phyloP scores from a whole-genome alignment of 2,888 invertebrate species.

The Conchocele bisecta region DNA sequence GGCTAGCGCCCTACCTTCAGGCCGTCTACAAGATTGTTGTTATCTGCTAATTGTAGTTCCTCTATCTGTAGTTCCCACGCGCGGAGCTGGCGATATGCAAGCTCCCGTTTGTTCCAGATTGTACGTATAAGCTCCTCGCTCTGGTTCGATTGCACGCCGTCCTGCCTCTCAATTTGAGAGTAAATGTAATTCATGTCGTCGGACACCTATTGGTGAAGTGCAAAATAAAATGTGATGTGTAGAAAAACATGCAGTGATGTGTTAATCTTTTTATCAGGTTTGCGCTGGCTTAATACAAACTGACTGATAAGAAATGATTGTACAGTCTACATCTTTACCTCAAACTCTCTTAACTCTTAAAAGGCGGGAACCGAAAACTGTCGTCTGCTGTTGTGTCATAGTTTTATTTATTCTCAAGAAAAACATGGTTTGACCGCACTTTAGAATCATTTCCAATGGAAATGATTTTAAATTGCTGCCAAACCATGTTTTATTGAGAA shows the following conservation, averaged over 20 bases:
- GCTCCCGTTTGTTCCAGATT: conserved; percentile 73
- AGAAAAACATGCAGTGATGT: background rate
- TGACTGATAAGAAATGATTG: background rate
- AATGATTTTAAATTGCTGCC: too few relatives aligned
- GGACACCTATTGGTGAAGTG: conserved; percentile 37
- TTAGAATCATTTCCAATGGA: too few relatives aligned
- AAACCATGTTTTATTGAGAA: too few relatives aligned
- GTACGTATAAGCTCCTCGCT: conserved; percentile 70
- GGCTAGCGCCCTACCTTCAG: conserved; percentile 64
- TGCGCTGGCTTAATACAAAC: background rate
- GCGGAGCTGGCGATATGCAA: conserved; percentile 64
- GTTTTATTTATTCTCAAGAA: too few relatives aligned
- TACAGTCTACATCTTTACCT: too few relatives aligned
- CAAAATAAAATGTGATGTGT: too few relatives aligned
- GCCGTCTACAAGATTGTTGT: conserved; percentile 66
- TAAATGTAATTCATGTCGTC: conserved; percentile 66
- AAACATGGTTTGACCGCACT: too few relatives aligned
- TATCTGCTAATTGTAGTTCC: conserved; percentile 68
- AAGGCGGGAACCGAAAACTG: too few relatives aligned
- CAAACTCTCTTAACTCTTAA: too few relatives aligned
- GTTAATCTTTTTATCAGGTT: background rate
- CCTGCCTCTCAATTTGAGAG: conserved; percentile 73
- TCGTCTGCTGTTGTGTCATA: too few relatives aligned
- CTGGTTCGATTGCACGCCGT: conserved; percentile 57
- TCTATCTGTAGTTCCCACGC: conserved; percentile 70